phyloP scores from a whole-genome alignment of 2,888 invertebrate species.

The Smittia aterrima region DNA sequence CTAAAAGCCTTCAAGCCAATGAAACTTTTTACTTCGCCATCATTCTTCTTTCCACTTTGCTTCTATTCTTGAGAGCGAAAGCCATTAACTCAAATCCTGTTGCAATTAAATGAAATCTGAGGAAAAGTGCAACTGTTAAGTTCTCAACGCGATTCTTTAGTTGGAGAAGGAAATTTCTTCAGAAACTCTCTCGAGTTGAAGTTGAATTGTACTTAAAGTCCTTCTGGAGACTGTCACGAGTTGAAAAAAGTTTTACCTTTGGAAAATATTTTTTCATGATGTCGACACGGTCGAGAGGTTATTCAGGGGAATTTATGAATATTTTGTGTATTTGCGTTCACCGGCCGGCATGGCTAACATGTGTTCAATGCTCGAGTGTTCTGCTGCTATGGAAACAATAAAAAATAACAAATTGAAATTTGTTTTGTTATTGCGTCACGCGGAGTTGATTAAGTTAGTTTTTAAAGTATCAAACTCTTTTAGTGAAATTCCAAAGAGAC shows the following conservation, averaged over 20 bases:
- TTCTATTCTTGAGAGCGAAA: background rate
- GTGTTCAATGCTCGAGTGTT: background rate
- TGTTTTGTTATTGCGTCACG: background rate
- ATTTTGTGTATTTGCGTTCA: background rate
- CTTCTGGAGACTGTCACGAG: no score
- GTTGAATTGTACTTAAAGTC: background rate
- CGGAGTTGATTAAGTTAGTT: background rate
- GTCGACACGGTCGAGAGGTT: no score
- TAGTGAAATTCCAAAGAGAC: background rate
- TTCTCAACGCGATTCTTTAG: no score
- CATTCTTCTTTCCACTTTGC: slow-evolving; percentile 1
- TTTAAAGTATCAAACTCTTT: no score
- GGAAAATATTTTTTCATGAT: no score
- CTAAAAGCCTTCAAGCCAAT: slow-evolving; percentile 12
- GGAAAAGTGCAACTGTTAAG: background rate
- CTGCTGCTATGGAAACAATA: slow-evolving; percentile 23
- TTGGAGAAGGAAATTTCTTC: no score
- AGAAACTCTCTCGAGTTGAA: background rate
- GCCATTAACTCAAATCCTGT: slow-evolving; percentile 1
- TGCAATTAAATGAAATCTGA: slow-evolving; percentile 31
- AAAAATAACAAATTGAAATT: slow-evolving; percentile 24
- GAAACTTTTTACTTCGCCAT: background rate
- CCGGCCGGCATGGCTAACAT: background rate
- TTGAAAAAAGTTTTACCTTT: no score
- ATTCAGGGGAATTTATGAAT: background rate